phyloP scores from a whole-genome alignment of 2,888 invertebrate genomes.

The Pandemis corylana region DNA sequence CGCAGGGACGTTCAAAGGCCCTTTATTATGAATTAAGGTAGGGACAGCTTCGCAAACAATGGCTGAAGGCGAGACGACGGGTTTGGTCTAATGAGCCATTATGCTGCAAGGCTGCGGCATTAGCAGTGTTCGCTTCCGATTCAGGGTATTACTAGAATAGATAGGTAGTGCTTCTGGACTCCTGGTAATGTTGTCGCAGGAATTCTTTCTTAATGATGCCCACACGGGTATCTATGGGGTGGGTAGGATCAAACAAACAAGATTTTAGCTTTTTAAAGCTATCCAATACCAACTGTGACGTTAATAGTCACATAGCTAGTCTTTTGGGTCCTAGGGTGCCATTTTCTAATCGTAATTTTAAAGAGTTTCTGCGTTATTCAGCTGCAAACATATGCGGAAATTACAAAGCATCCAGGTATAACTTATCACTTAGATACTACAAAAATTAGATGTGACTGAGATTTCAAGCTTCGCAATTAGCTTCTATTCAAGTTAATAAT shows the following conservation, averaged over 20 bases:
- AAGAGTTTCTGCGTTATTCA: background rate
- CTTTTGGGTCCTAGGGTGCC: too few species aligned
- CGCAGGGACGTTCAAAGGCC: conserved; percentile 62
- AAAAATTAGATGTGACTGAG: too few species aligned
- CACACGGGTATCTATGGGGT: background rate
- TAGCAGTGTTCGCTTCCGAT: conserved; percentile 42
- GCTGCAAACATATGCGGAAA: background rate
- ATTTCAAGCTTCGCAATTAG: background rate
- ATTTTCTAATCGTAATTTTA: too few species aligned
- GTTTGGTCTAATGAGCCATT: conserved; percentile 80
- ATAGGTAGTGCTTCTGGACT: conserved; percentile 9
- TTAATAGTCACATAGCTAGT: too few species aligned
- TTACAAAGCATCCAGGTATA: background rate
- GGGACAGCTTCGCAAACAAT: conserved; percentile 73
- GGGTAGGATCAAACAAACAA: background rate
- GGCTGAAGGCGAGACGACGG: conserved; percentile 64
- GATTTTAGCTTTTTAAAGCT: background rate
- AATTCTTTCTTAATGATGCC: conserved; percentile 14
- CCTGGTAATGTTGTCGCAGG: conserved; percentile 10
- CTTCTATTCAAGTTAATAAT: background rate
- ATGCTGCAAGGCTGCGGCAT: conserved; percentile 61
- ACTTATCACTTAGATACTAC: background rate
- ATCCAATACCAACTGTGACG: too few species aligned
- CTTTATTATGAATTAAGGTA: conserved; percentile 73
- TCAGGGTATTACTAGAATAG: conserved; percentile 29